A percentile compares a stretch with the other conserved stretches of the same genome.
These are phyloP conservation scores for Cerastoderma edule DNA, from an alignment of 2,888 invertebrate genomes.

Conservation along the genomic window DNA sequence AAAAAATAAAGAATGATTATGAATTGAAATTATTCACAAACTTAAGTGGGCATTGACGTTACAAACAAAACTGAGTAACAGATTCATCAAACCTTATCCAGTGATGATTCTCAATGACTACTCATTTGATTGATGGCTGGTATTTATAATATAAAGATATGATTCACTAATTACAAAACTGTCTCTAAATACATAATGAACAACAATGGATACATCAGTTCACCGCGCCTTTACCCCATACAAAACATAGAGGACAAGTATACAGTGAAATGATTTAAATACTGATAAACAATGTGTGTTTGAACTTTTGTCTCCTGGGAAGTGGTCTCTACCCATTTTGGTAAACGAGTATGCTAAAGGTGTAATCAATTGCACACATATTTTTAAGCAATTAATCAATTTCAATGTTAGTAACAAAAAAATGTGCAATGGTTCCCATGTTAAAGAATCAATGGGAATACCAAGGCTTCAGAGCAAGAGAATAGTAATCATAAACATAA, in stretches of 20 bases:
- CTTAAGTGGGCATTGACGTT: background rate
- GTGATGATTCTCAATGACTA: slow-evolving; percentile 10
- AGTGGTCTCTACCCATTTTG: no score
- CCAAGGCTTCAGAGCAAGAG: no score
- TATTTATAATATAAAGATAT: slow-evolving; percentile 28
- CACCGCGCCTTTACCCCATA: slow-evolving; percentile 22
- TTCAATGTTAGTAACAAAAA: no score
- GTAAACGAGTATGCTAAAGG: no score
- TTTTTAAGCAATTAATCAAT: no score
- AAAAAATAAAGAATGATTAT: no score
- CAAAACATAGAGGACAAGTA: slow-evolving; percentile 6
- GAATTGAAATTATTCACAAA: background rate
- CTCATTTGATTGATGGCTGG: slow-evolving; percentile 22
- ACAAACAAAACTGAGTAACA: background rate
- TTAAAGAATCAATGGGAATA: no score
- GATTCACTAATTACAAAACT: slow-evolving; percentile 20
- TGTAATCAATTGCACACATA: no score
- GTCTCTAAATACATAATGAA: slow-evolving; percentile 27
- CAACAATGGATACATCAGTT: slow-evolving; percentile 18
- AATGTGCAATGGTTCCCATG: no score
- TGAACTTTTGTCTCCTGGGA: slow-evolving; percentile 2
- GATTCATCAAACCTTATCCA: background rate
- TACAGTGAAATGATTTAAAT: slow-evolving; percentile 25
- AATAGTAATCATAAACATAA: no score
- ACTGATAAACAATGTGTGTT: slow-evolving; percentile 18